A percentile compares a stretch with the other conserved stretches of the same genome.
Evolutionary conservation across 2,888 invertebrate species (phyloP).

Genomic region (Lobophora halterata): DNA sequence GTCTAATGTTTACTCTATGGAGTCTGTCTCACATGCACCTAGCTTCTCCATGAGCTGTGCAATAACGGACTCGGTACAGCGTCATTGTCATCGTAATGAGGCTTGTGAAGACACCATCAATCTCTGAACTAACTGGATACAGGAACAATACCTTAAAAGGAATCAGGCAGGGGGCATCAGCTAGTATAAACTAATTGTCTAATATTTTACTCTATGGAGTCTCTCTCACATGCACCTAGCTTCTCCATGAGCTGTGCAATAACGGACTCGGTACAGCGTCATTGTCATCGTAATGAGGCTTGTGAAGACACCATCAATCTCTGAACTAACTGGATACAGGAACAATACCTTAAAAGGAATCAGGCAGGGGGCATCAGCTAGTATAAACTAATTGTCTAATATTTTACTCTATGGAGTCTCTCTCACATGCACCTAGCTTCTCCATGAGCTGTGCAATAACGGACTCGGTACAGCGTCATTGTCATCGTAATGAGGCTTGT

Average conservation of each 20-base stretch:
- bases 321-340: slow-evolving; percentile 10
- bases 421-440: not conserved
- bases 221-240: not conserved
- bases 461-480: slow-evolving; percentile 22
- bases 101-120: slow-evolving; percentile 20
- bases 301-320: slow-evolving; percentile 20
- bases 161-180: no score
- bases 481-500: slow-evolving; percentile 19
- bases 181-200: no score
- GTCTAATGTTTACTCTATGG: not conserved
- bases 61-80: slow-evolving; percentile 15
- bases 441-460: slow-evolving; percentile 10
- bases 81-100: slow-evolving; percentile 24
- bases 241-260: slow-evolving; percentile 2
- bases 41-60: slow-evolving; percentile 1
- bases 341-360: not conserved
- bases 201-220: not conserved
- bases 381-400: no score
- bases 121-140: slow-evolving; percentile 12
- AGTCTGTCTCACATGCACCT: not conserved
- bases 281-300: slow-evolving; percentile 23
- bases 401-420: not conserved
- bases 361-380: no score
- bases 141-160: slow-evolving; percentile 1
- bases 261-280: slow-evolving; percentile 19